Percentiles rank a stretch among this genome's conserved stretches.
phyloP scores from a whole-genome alignment of 2,797 vertebrate genomes.

The Siniperca scherzeri region DNA sequence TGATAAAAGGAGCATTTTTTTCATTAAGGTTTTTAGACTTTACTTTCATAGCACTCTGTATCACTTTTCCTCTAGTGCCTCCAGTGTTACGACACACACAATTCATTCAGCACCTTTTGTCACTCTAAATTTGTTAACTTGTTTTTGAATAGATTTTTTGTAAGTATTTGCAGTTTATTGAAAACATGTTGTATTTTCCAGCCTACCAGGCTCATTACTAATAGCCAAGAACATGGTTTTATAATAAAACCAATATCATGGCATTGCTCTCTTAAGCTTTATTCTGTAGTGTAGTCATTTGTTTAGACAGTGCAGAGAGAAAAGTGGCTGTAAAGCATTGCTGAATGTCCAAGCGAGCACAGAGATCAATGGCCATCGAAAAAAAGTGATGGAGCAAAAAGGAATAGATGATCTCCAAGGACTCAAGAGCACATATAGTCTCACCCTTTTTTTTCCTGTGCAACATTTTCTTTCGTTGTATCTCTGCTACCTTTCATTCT shows the following conservation, averaged over 20 bases:
- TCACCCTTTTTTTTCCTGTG: background rate
- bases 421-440: constrained; percentile 44
- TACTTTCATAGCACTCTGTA: background rate
- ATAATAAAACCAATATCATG: background rate
- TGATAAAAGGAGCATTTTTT: background rate
- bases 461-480: constrained; percentile 12
- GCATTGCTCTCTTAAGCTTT: background rate
- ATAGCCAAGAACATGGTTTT: background rate
- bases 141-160: background rate
- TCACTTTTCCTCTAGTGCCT: background rate
- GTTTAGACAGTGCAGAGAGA: background rate
- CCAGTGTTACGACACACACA: background rate
- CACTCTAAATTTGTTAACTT: constrained; percentile 7
- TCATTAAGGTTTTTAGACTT: background rate
- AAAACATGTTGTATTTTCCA: constrained; percentile 12
- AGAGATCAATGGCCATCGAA: constrained; percentile 39
- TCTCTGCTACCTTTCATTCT: constrained; percentile 35
- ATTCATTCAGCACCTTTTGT: constrained; percentile 9
- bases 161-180: background rate
- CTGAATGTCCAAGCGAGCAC: constrained; percentile 18
- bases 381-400: constrained; percentile 1
- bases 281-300: constrained; percentile 29
- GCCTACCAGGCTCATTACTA: background rate
- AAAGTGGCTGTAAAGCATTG: constrained; percentile 24
- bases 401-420: constrained; percentile 49